phyloP scores from a whole-genome alignment of 1,140 invertebrate species.

The Halesus radiatus region DNA sequence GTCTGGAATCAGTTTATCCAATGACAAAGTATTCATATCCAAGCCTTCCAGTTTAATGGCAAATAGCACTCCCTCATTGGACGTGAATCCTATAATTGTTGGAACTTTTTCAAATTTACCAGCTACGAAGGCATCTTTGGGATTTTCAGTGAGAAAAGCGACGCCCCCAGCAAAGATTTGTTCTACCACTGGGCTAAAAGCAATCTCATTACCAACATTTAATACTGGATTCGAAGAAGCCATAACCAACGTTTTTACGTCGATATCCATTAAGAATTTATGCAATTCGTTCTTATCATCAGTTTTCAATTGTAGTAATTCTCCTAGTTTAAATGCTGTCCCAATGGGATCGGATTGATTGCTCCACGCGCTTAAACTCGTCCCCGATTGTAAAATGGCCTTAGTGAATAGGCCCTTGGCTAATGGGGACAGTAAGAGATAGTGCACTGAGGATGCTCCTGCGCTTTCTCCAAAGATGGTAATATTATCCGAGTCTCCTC shows the following conservation, averaged over 20 bases:
- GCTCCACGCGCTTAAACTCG: conserved; percentile 73
- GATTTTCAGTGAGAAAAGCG: conserved; percentile 50
- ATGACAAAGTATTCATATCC: not conserved
- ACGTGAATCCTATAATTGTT: conserved; percentile 52
- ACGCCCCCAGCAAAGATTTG: conserved; percentile 38
- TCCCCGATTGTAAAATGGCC: conserved; percentile 70
- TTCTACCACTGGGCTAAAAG: conserved; percentile 46
- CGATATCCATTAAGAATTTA: conserved; percentile 48
- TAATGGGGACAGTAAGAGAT: conserved; percentile 57
- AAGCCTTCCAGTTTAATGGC: not conserved
- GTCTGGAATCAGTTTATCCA: conserved; percentile 30
- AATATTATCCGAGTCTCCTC: conserved; percentile 77
- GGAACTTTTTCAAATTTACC: conserved; percentile 56
- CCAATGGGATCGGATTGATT: conserved; percentile 67
- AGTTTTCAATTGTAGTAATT: conserved; percentile 67
- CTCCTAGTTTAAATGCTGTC: conserved; percentile 70
- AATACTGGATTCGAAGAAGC: conserved; percentile 57
- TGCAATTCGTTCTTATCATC: conserved; percentile 62
- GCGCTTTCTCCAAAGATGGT: conserved; percentile 79
- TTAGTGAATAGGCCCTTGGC: conserved; percentile 58
- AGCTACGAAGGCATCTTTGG: conserved; percentile 44
- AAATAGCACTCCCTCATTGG: conserved; percentile 54
- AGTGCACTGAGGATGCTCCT: conserved; percentile 67
- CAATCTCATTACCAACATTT: conserved; percentile 44
- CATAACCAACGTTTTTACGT: conserved; percentile 54